These are phyloP conservation scores for Actinia equina DNA, from an alignment of 64 coral and sea anemone genomes.

Conservation along the genomic window DNA sequence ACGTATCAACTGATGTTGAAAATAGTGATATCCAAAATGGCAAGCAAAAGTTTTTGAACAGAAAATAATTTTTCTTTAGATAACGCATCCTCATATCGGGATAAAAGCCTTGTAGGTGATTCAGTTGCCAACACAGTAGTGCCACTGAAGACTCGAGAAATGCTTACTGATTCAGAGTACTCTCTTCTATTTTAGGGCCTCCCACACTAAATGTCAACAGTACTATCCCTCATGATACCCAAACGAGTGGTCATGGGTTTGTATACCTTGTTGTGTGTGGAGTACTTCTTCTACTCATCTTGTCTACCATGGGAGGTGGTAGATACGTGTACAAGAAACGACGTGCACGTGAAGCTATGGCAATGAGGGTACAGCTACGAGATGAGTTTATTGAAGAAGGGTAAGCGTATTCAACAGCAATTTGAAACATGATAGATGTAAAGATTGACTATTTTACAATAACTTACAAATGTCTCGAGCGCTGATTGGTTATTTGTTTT, in stretches of 20 bases:
- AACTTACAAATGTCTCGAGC: no score
- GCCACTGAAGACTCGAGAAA: not conserved
- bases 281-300: constrained; percentile 20
- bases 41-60: no score
- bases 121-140: no score
- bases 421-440: no score
- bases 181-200: not conserved
- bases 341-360: constrained; percentile 5
- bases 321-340: constrained; percentile 41
- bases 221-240: not conserved
- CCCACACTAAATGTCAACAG: not conserved
- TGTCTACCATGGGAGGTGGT: constrained; percentile 20
- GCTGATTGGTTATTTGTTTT: no score
- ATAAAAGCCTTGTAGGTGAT: no score
- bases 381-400: constrained; percentile 50
- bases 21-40: no score
- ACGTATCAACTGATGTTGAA: no score
- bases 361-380: constrained; percentile 12
- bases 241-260: not conserved
- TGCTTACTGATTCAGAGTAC: not conserved
- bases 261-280: constrained; percentile 24
- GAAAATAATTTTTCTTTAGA: no score
- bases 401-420: not conserved
- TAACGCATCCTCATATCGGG: no score
- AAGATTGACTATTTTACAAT: no score